These are phyloP conservation scores for Panagrolaimus sp. DNA, from an alignment of 1,140 invertebrate genomes.

Conservation along the genomic window DNA sequence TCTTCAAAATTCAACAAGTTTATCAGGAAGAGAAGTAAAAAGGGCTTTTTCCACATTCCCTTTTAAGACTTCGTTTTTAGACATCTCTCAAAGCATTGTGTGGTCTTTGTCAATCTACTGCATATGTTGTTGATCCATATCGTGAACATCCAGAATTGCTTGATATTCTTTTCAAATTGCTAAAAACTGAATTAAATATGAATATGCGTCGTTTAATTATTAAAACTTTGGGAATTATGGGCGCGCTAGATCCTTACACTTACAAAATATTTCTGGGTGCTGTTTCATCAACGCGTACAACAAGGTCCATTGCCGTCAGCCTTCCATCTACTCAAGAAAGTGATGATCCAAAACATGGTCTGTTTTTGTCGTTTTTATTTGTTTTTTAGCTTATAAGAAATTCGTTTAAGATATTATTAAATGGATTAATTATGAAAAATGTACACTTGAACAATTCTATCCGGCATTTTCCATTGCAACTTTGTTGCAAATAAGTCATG, in stretches of 20 bases:
- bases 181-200: constrained; percentile 61
- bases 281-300: constrained; percentile 41
- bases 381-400: not conserved
- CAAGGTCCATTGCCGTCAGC: constrained; percentile 45
- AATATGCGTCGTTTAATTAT: constrained; percentile 70
- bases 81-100: constrained; percentile 84
- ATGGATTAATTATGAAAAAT: constrained; percentile 57
- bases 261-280: constrained; percentile 70
- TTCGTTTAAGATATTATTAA: constrained; percentile 51
- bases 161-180: constrained; percentile 85
- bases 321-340: constrained; percentile 37
- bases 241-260: constrained; percentile 93
- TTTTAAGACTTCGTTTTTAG: constrained; percentile 45
- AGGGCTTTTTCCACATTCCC: not conserved
- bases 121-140: constrained; percentile 81
- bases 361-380: not conserved
- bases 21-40: constrained; percentile 79
- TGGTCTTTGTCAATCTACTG: constrained; percentile 90
- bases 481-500: constrained; percentile 85
- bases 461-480: constrained; percentile 90
- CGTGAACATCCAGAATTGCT: constrained; percentile 83
- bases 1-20: constrained; percentile 82
- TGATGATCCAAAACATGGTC: constrained; percentile 29
- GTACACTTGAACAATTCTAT: constrained; percentile 89
- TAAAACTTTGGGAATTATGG: constrained; percentile 70